Percentiles rank a stretch among this genome's conserved stretches.
Evolutionary conservation across 2,888 invertebrate species (phyloP).

Genomic region (Gymnocheta viridis): DNA sequence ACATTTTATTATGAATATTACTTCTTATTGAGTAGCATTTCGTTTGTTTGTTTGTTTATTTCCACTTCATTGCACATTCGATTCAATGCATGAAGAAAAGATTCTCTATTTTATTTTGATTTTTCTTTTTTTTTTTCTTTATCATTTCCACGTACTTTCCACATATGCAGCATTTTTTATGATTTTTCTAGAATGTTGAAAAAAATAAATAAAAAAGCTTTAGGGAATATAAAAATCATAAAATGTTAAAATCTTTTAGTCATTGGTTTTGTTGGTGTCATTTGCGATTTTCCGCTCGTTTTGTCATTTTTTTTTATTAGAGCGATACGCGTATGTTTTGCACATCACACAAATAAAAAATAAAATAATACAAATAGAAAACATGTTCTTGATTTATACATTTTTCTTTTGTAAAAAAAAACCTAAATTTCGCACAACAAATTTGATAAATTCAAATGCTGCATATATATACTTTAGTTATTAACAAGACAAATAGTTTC

Average conservation of each 20-base stretch:
- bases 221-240: slow-evolving; percentile 17
- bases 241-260: slow-evolving; percentile 59
- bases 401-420: neutral
- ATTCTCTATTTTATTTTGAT: slow-evolving; percentile 54
- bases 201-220: neutral
- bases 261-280: slow-evolving; percentile 68
- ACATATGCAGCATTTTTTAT: slow-evolving; percentile 54
- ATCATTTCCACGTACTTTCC: slow-evolving; percentile 69
- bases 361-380: neutral
- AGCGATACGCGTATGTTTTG: slow-evolving; percentile 20
- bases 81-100: slow-evolving; percentile 2
- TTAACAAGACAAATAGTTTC: neutral
- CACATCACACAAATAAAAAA: neutral
- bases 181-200: neutral
- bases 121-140: slow-evolving; percentile 44
- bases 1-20: slow-evolving; percentile 47
- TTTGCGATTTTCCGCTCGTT: slow-evolving; percentile 80
- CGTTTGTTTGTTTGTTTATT: slow-evolving; percentile 33
- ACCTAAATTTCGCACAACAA: neutral
- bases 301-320: slow-evolving; percentile 70
- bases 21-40: slow-evolving; percentile 44
- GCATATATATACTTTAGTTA: no score
- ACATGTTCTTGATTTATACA: neutral
- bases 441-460: neutral
- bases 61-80: slow-evolving; percentile 61